phyloP scores from a whole-genome alignment of 2,113 vertebrate genomes.

The Microcebus jonahi region DNA sequence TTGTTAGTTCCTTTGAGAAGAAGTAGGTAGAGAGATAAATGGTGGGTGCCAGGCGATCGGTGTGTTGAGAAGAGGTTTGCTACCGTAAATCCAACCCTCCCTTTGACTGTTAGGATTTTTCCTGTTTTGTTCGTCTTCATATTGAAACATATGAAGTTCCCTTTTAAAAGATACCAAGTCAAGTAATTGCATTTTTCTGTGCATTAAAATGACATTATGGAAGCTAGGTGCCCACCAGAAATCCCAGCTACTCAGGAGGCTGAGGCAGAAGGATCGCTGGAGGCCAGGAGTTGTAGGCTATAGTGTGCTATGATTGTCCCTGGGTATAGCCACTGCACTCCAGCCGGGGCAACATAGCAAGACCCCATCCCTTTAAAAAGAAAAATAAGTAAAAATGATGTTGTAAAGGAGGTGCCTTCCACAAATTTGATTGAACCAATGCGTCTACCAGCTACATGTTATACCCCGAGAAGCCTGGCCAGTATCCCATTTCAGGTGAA shows the following conservation, averaged over 20 bases:
- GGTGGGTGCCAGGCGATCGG: not conserved
- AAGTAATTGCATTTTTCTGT: not conserved
- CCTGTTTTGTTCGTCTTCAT: not conserved
- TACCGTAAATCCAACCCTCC: constrained; percentile 22
- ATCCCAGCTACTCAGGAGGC: not conserved
- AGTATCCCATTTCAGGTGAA: fast-evolving
- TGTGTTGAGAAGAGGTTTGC: not conserved
- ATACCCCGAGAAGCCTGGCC: not conserved
- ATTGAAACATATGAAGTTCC: not conserved
- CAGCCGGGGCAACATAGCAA: not conserved
- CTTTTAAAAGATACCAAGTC: not conserved
- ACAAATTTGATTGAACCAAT: not conserved
- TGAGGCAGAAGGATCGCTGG: not conserved
- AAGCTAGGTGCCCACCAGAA: not conserved
- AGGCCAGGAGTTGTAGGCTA: not conserved
- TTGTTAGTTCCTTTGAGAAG: constrained; percentile 65
- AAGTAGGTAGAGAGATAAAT: constrained; percentile 31
- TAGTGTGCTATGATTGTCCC: not conserved
- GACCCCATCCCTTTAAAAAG: not conserved
- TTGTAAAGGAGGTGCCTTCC: not conserved
- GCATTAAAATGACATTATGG: not conserved
- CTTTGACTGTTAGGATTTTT: not conserved
- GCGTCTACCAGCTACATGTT: not conserved
- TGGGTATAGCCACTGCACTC: not conserved
- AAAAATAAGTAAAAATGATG: not conserved